Base-by-base conservation (phyloP, 2,797 vertebrate species). In the Glossophaga mutica region DNA sequence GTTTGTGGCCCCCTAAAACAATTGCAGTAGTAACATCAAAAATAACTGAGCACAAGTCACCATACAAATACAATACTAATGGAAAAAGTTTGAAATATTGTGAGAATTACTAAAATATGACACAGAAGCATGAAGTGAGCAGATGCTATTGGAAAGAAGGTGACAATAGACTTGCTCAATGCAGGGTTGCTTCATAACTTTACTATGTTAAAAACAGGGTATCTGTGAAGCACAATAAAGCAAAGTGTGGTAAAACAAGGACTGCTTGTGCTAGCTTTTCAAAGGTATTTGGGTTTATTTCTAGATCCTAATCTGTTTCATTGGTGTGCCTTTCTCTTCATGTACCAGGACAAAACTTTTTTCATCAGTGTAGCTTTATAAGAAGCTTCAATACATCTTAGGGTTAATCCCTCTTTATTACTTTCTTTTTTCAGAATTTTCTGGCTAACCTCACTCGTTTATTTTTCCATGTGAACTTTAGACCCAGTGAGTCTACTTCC, bases 391-490 rank as follows among this genome's bases (percentile, higher is more conserved):
- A 7, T 26, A 74, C 82, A 26, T 76, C 32, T 55, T 46, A 74
- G 57, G 50, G 78, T 86, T 97, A 86, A 91, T 86, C 87, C 68
- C 81, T 91, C 83, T 92, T 86, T 74, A 77, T 74, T 94, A 77
- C 77, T 93, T 95, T 91, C 73, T 42, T 37, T 95, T 59, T 91
- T 68, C 87, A 93, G 68, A 89, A 94, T 82, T 97, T 94, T 79
- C 84, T 96, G 87, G 87, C 94, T 50, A 78, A 79, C 37, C 26
- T 83, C 48, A 37, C 32, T 89, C 82, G 48, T 91, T 97, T 93
- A 91, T 95, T 94, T 96, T 97, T 97, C 90, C 77, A 93, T 37
- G 91, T 93, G 90, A 95, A 97, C 87, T 97, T 96, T 70, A 97
- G 90, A 83, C 84, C 87, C 78, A 79, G 29, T 68, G 55, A 90